phyloP scores from a whole-genome alignment of 2,888 invertebrate genomes.

The Athrips mouffetella region DNA sequence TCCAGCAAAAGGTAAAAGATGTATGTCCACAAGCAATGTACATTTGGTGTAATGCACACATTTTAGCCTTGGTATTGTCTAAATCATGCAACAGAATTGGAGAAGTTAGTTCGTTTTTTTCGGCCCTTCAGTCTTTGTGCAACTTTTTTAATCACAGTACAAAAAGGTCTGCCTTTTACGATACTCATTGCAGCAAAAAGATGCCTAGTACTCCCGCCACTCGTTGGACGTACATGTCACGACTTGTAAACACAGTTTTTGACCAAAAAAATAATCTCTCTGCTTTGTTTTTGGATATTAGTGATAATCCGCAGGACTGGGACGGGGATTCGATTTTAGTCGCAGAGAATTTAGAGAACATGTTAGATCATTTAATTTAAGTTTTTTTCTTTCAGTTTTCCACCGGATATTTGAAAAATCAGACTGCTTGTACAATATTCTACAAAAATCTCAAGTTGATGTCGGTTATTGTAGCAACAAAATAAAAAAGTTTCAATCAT shows the following conservation, averaged over 20 bases:
- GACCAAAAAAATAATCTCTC: constrained; percentile 9
- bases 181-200: background rate
- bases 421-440: constrained; percentile 5
- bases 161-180: constrained; percentile 18
- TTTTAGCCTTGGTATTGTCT: constrained; percentile 27
- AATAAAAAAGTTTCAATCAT: background rate
- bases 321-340: background rate
- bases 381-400: constrained; percentile 6
- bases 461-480: constrained; percentile 7
- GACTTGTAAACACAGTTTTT: constrained; percentile 1
- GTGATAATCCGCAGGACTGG: background rate
- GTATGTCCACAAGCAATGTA: constrained; percentile 25
- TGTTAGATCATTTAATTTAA: background rate
- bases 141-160: constrained; percentile 32
- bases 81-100: constrained; percentile 28
- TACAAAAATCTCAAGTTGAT: constrained; percentile 13
- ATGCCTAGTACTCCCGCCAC: constrained; percentile 6
- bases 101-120: constrained; percentile 32
- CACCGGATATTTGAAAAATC: constrained; percentile 15
- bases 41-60: constrained; percentile 26
- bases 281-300: constrained; percentile 7
- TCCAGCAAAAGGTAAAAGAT: constrained; percentile 34
- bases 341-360: background rate
- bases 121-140: constrained; percentile 26
- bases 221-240: constrained; percentile 12